Evolutionary conservation across 1,140 invertebrate species (phyloP).

Genomic region (Bombus sibiricus): DNA sequence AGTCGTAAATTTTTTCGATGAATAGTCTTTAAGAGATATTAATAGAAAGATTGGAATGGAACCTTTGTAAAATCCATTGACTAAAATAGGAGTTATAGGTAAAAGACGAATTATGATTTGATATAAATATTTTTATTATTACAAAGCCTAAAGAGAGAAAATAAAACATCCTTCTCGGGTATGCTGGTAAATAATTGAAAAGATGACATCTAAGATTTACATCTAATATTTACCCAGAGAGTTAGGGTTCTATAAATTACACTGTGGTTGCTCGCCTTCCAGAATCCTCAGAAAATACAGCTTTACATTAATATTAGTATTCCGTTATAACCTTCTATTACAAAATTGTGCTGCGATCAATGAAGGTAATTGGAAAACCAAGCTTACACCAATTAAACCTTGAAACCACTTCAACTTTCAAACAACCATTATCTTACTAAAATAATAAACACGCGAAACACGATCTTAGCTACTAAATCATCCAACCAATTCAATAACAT

Average conservation of each 20-base stretch:
- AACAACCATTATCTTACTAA: not conserved
- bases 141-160: too few relatives aligned
- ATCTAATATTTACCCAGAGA: not conserved
- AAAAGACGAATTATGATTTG: too few relatives aligned
- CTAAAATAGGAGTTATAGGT: too few relatives aligned
- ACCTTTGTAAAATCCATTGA: too few relatives aligned
- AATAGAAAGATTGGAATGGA: too few relatives aligned
- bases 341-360: not conserved
- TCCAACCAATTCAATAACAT: not conserved
- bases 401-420: not conserved
- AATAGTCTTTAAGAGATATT: too few relatives aligned
- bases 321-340: not conserved
- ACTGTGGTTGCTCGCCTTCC: not conserved
- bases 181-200: not conserved
- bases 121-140: too few relatives aligned
- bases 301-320: not conserved
- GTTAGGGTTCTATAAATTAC: not conserved
- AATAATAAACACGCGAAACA: not conserved
- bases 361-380: not conserved
- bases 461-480: not conserved
- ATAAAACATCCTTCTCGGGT: too few relatives aligned
- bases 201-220: not conserved
- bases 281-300: not conserved
- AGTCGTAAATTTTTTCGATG: too few relatives aligned
- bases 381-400: not conserved